Base-by-base conservation (phyloP, 92 coral and sea anemone genomes). In the Palythoa heliodiscus region DNA sequence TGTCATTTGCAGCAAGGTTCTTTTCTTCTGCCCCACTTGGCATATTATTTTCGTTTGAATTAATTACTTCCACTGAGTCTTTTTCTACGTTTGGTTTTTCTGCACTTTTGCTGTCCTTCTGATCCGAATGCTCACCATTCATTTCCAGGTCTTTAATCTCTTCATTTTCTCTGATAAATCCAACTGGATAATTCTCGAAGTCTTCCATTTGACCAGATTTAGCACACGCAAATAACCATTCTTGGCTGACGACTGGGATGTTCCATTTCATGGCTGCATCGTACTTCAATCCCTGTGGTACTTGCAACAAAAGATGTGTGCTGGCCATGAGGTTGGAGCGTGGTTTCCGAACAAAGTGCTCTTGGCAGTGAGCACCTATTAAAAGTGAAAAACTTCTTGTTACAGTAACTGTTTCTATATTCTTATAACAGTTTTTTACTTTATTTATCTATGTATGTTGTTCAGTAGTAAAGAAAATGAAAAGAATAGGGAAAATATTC, bases 191-290 rank as follows among this genome's bases (percentile, higher is more conserved):
- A 64, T 87, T 88, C 11, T 84, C 88, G 0, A 82, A 66, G 11
- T 87, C 85, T 48, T 75, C 91, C 77, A 86, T 83, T 22, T 76
- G 63, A 11, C 95, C 93, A 75, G 83, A 84, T 52, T 85, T 68
- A 4, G 97, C 98, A 86, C 99, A 96, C 1, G 94, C 89, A 90
- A 94, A 96, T 50, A 96, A 87, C 99, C 99, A 96, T 16, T 96
- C 83, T 0, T 88, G 64, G 37, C 87, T 92, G 3, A 91, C 88
- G 2, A 92, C 95, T 48, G 98, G 96, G 37, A 94, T 94, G 71
- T 89, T 85, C 99, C 99, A 96, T 71, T 89, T 91, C 55, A 89
- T 37, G 22, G 99, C 99, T 24, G 99, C 99, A 60, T 82, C 35
- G 84, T 94, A 96, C 71, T 96, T 96, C n/a, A 87, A 85, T 4